Evolutionary conservation across 2,113 vertebrate genomes (phyloP), one percentile per base, ranked within the genome.

Genomic region (Ptyas mucosa): DNA sequence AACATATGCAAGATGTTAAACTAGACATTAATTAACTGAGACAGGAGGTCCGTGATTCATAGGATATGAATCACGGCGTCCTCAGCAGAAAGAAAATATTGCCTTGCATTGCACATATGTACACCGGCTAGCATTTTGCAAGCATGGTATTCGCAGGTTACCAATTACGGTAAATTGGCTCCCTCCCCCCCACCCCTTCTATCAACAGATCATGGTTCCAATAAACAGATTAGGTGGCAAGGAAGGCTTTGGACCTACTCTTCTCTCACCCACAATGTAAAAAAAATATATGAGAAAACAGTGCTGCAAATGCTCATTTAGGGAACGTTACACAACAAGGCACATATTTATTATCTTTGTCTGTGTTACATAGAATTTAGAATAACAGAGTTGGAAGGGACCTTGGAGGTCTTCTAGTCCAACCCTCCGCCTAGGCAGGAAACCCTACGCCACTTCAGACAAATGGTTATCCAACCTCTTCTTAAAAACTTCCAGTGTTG

Each of bases 231-330:
- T 85, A 46, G 18, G 11, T 46, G 26, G 61, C 14, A 34, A 3
- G 93, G 75, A 29, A 93, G 93, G 39, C 46, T 93, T 54, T 57
- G 24, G 24, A 3, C 34, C 58, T 46, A 29, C n/a, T 21, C 85
- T n/a, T 21, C 57, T 39, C 12, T 69, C 51, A 46, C n/a, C 94
- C 92, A 52, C 51, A 21, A 69, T 91, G 94, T 58, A 94, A 89
- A 39, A 52, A 95, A 95, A 1, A 89, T 18, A 39, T 0, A 23
- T 93, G 92, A 94, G 52, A 20, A 1, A 88, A 51, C 51, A 49
- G 64, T n/a, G 57, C 89, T 92, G 20, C 10, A 92, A 94, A 90
- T 55, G 46, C 81, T 92, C 53, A 87, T 88, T 49, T 57, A 15
- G 23, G 57, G 23, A 57, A 53, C 1, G 46, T 49, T 49, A 49